Evolutionary conservation across 2,888 invertebrate genomes (phyloP).

Genomic region (Drosophila bunnanda): DNA sequence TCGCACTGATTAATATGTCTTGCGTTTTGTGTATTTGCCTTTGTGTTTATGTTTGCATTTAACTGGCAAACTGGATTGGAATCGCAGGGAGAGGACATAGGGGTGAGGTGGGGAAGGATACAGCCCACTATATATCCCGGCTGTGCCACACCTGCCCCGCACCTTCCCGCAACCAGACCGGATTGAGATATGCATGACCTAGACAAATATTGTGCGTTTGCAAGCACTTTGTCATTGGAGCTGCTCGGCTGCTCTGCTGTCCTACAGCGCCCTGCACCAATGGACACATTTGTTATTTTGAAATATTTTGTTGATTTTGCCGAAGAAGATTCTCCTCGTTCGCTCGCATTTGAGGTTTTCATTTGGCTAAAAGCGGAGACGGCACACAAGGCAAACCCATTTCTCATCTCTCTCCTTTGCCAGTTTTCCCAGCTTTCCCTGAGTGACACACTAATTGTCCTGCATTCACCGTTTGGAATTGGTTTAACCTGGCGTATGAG

Average conservation of each 20-base stretch:
- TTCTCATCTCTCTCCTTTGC: constrained; percentile 36
- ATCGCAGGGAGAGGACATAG: constrained; percentile 17
- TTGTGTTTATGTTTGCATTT: constrained; percentile 67
- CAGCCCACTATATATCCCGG: background rate
- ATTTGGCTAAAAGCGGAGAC: constrained; percentile 67
- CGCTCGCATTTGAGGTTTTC: constrained; percentile 72
- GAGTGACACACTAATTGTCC: constrained; percentile 73
- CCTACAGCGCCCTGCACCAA: constrained; percentile 25
- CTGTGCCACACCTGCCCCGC: constrained; percentile 8
- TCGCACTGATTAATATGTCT: constrained; percentile 67
- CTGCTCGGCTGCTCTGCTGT: constrained; percentile 28
- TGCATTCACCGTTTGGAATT: constrained; percentile 54
- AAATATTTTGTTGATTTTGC: constrained; percentile 80
- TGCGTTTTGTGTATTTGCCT: constrained; percentile 53
- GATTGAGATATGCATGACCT: constrained; percentile 68
- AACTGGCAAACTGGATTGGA: constrained; percentile 52
- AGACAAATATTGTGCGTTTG: constrained; percentile 75
- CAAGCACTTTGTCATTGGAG: constrained; percentile 73
- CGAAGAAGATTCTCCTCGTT: constrained; percentile 53
- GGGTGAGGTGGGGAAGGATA: background rate
- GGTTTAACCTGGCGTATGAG: constrained; percentile 77
- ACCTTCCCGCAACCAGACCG: constrained; percentile 16
- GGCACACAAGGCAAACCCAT: constrained; percentile 32
- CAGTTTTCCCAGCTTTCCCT: constrained; percentile 37
- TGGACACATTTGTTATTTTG: constrained; percentile 80